phyloP scores from a whole-genome alignment of 2,113 vertebrate species.

The Ornithorhynchus anatinus region DNA sequence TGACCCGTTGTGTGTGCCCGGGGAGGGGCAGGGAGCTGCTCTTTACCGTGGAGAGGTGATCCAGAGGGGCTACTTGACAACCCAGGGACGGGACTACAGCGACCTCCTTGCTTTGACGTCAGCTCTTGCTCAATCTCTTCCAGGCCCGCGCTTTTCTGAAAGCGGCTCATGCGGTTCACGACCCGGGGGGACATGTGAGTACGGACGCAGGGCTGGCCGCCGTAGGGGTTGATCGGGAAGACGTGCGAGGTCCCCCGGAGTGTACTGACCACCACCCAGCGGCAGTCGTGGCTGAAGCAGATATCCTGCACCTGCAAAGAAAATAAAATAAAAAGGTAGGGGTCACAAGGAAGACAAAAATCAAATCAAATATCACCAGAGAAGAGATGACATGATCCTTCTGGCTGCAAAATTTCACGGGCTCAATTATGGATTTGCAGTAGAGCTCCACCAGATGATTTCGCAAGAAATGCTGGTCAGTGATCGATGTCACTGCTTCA shows the following conservation, averaged over 20 bases:
- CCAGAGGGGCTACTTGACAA: conserved; percentile 94
- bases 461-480: background rate
- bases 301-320: conserved; percentile 91
- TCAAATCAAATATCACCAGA: background rate
- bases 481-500: background rate
- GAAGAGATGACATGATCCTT: background rate
- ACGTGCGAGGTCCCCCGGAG: conserved; percentile 95
- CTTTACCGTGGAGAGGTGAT: conserved; percentile 93
- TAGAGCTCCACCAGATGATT: background rate
- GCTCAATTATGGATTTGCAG: background rate
- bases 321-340: background rate
- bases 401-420: background rate
- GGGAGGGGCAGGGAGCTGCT: background rate
- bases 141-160: conserved; percentile 96
- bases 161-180: conserved; percentile 97
- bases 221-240: conserved; percentile 95
- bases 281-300: conserved; percentile 96
- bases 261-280: conserved; percentile 96
- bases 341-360: background rate
- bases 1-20: background rate
- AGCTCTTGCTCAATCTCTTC: conserved; percentile 98
- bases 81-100: conserved; percentile 93
- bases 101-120: conserved; percentile 84
- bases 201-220: conserved; percentile 90
- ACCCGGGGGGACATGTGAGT: conserved; percentile 96